Conservation (phyloP, 1,140 invertebrate species). For the Tetramorium parvispinum region DNA sequence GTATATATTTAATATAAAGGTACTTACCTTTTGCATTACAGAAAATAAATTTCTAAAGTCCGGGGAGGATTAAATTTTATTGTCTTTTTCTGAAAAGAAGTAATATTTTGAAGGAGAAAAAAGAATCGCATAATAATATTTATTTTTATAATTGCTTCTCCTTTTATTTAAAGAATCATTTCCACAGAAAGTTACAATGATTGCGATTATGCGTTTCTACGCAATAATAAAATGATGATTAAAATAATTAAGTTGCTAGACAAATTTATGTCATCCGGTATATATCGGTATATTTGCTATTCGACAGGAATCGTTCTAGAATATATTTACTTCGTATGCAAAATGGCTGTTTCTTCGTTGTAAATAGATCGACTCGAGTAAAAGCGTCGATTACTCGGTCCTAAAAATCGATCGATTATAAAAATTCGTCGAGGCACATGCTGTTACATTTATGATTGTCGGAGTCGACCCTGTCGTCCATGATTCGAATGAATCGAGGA, state of each 20-base stretch:
- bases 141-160: slow-evolving; percentile 32
- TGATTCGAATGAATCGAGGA: slow-evolving; percentile 10
- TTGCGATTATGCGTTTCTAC: slow-evolving; percentile 45
- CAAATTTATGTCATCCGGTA: slow-evolving; percentile 41
- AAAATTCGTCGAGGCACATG: slow-evolving; percentile 50
- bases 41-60: not conserved
- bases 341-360: slow-evolving; percentile 45
- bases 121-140: not conserved
- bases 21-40: slow-evolving; percentile 11
- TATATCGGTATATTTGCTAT: slow-evolving; percentile 36
- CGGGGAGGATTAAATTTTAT: not conserved
- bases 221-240: slow-evolving; percentile 66
- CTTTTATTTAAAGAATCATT: slow-evolving; percentile 72
- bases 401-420: slow-evolving; percentile 44
- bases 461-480: slow-evolving; percentile 45
- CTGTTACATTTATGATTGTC: slow-evolving; percentile 28
- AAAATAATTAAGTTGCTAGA: slow-evolving; percentile 68
- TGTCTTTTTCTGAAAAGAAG: not conserved
- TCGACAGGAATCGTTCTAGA: slow-evolving; percentile 37
- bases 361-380: not conserved
- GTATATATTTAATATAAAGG: not conserved
- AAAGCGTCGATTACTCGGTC: slow-evolving; percentile 25
- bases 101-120: not conserved
- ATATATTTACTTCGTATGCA: slow-evolving; percentile 32
- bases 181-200: slow-evolving; percentile 71